Conservation (phyloP, 2,797 vertebrate genomes). For the Sylvilagus floridanus region DNA sequence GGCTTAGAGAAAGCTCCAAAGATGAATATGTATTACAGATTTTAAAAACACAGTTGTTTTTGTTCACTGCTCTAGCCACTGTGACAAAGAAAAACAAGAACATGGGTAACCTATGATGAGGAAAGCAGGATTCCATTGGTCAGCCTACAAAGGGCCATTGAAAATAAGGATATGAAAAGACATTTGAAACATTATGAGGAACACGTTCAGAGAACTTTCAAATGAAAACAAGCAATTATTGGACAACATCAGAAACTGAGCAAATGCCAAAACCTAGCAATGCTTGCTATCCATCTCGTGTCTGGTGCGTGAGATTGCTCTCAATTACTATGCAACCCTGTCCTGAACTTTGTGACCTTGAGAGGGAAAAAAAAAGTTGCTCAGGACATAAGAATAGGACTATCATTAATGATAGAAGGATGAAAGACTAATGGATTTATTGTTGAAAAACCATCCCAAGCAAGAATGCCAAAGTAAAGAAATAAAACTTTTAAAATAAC, state of each 20-base stretch:
- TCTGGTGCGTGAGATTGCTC: neutral
- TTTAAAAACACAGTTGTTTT: constrained; percentile 55
- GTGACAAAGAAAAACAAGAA: constrained; percentile 57
- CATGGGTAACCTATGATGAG: neutral
- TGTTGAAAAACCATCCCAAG: constrained; percentile 33
- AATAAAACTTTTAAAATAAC: constrained; percentile 63
- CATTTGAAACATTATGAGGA: constrained; percentile 45
- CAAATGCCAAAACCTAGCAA: neutral
- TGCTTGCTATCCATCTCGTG: neutral
- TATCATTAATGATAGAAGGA: constrained; percentile 22
- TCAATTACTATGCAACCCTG: neutral
- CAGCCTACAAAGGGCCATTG: neutral
- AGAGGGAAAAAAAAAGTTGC: neutral
- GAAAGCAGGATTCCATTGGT: constrained; percentile 27
- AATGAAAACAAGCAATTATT: constrained; percentile 38
- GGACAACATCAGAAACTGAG: constrained; percentile 10
- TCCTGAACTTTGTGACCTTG: constrained; percentile 10
- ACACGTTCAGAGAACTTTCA: constrained; percentile 46
- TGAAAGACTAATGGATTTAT: constrained; percentile 10
- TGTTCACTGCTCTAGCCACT: neutral
- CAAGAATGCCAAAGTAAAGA: constrained; percentile 41
- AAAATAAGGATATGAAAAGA: constrained; percentile 52
- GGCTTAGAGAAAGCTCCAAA: constrained; percentile 23
- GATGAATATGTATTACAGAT: constrained; percentile 40
- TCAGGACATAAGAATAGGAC: constrained; percentile 51